Conservation (phyloP, 2,113 vertebrate species). For the Seriola quinqueradiata region DNA sequence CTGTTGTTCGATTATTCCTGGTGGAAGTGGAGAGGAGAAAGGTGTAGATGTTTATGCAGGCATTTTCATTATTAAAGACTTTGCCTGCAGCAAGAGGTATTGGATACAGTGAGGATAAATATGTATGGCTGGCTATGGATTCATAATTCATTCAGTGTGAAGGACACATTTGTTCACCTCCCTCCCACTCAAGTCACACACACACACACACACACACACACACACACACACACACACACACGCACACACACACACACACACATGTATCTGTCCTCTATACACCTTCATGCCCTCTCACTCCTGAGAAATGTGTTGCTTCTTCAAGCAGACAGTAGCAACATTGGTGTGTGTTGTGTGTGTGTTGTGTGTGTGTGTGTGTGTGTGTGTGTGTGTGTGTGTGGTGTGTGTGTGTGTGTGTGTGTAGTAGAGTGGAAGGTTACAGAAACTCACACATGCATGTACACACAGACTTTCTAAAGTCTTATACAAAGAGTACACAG, state of each 20-base stretch:
- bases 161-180: conserved; percentile 68
- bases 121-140: conserved; percentile 66
- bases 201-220: conserved; percentile 21
- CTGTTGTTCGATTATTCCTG: conserved; percentile 15
- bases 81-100: conserved; percentile 60
- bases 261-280: background rate
- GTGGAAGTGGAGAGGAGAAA: conserved; percentile 36
- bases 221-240: conserved; percentile 8
- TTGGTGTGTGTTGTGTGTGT: background rate
- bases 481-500: background rate
- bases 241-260: conserved; percentile 6
- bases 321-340: conserved; percentile 3
- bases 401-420: background rate
- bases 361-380: conserved; percentile 13
- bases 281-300: conserved; percentile 21
- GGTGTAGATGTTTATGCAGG: conserved; percentile 73
- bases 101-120: conserved; percentile 68
- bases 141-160: conserved; percentile 73
- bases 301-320: conserved; percentile 16
- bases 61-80: conserved; percentile 74
- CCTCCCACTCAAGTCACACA: background rate
- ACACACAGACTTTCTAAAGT: conserved; percentile 1
- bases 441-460: background rate
- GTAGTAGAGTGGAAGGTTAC: conserved; percentile 4
- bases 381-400: too few relatives aligned